Conservation (phyloP, 2,113 vertebrate genomes). For the Hylia prasina region DNA sequence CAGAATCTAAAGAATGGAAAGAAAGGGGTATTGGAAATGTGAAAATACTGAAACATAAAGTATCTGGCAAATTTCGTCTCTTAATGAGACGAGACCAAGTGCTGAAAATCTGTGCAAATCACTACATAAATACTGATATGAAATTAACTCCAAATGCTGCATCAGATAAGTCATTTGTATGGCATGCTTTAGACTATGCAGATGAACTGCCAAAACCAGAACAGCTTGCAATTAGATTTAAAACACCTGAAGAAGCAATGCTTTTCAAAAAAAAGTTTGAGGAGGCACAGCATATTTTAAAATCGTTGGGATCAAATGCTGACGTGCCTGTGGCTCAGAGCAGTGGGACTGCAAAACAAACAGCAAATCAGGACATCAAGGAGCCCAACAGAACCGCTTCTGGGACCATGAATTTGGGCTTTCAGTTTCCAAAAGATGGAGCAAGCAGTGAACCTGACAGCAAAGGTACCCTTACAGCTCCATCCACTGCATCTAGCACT, state of each 20-base stretch:
- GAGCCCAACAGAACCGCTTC: constrained; percentile 44
- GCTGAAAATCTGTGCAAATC: constrained; percentile 97
- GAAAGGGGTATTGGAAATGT: constrained; percentile 92
- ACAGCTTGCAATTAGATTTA: constrained; percentile 94
- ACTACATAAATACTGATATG: constrained; percentile 94
- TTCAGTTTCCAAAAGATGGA: constrained; percentile 78
- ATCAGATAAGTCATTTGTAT: constrained; percentile 95
- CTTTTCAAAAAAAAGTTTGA: constrained; percentile 93
- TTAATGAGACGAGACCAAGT: constrained; percentile 97
- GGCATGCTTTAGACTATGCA: constrained; percentile 95
- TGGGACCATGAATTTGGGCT: constrained; percentile 64
- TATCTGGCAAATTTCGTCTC: constrained; percentile 90
- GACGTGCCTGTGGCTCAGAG: neutral
- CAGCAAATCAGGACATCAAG: constrained; percentile 24
- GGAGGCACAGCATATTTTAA: constrained; percentile 82
- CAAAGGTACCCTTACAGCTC: neutral
- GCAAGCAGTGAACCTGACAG: constrained; percentile 56
- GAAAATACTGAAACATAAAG: constrained; percentile 92
- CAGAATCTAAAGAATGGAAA: constrained; percentile 94
- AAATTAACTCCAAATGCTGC: constrained; percentile 86
- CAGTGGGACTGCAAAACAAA: constrained; percentile 41
- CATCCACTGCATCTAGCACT: neutral
- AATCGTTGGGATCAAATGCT: constrained; percentile 39
- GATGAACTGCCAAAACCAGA: constrained; percentile 91
- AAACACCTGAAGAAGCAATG: constrained; percentile 91